These are phyloP conservation scores for Pempheris klunzingeri DNA, from an alignment of 2,797 vertebrate species.

Conservation along the genomic window DNA sequence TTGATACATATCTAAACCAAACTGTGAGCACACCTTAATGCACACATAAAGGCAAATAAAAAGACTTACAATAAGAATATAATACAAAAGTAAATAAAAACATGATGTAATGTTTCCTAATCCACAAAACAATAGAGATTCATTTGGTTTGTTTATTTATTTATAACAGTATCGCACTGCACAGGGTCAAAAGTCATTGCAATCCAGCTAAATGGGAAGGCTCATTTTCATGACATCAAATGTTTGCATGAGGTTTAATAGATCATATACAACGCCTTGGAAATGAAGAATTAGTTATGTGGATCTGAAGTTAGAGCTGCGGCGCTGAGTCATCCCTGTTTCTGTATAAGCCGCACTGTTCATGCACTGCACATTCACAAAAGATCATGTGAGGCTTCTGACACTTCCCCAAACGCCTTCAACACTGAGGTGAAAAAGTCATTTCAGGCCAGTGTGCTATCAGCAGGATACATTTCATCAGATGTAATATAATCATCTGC, in stretches of 20 bases:
- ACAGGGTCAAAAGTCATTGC: not conserved
- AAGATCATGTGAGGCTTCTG: too few relatives aligned
- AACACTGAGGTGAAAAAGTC: too few relatives aligned
- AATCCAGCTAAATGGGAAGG: not conserved
- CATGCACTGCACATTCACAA: too few relatives aligned
- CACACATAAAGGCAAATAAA: not conserved
- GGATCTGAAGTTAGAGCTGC: too few relatives aligned
- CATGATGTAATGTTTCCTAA: not conserved
- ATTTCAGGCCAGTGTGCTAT: not conserved
- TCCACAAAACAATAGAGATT: not conserved
- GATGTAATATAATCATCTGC: not conserved
- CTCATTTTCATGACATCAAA: not conserved
- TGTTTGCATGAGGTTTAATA: not conserved
- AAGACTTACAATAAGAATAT: not conserved
- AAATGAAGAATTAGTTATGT: too few relatives aligned
- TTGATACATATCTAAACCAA: not conserved
- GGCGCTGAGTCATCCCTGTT: too few relatives aligned
- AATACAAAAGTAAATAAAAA: not conserved
- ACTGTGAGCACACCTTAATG: not conserved
- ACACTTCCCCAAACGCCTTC: too few relatives aligned
- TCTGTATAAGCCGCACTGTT: too few relatives aligned
- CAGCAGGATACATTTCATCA: conserved; percentile 1
- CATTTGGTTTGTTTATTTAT: not conserved
- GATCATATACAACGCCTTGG: too few relatives aligned
- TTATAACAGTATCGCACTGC: not conserved